A percentile compares a stretch with the other conserved stretches of the same genome.
Evolutionary conservation across 2,888 invertebrate species (phyloP).

Genomic region (Dexiosoma caninum): DNA sequence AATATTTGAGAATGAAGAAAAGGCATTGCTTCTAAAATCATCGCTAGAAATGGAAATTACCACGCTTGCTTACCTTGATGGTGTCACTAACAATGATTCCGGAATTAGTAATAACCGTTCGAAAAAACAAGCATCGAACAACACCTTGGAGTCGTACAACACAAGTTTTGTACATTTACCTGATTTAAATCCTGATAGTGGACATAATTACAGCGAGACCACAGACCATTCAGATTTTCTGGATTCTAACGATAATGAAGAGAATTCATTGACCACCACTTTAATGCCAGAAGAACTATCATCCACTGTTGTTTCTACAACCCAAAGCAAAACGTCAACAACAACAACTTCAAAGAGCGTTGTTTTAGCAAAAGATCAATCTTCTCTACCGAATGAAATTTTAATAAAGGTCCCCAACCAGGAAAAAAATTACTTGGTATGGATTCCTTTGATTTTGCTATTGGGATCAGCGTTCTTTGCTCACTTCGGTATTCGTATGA

Average conservation of each 20-base stretch:
- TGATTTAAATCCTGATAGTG: constrained; percentile 53
- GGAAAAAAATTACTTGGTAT: constrained; percentile 80
- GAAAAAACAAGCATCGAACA: constrained; percentile 61
- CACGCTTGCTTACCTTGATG: constrained; percentile 29
- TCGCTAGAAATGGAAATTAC: constrained; percentile 4
- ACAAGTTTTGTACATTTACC: constrained; percentile 62
- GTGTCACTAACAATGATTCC: constrained; percentile 50
- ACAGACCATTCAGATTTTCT: constrained; percentile 59
- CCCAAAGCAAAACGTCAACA: neutral
- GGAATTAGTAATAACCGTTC: constrained; percentile 65
- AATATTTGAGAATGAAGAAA: constrained; percentile 72
- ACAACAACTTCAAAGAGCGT: constrained; percentile 19
- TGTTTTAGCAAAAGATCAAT: neutral
- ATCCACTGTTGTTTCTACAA: neutral
- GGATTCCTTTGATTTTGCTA: constrained; percentile 84
- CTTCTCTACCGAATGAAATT: constrained; percentile 67
- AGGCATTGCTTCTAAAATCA: constrained; percentile 64
- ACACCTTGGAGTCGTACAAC: constrained; percentile 58
- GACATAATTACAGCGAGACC: constrained; percentile 51
- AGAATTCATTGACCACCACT: constrained; percentile 19
- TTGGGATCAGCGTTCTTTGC: constrained; percentile 84
- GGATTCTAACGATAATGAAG: constrained; percentile 57
- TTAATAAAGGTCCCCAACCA: constrained; percentile 75
- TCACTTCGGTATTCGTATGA: constrained; percentile 82
- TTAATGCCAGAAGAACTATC: neutral